Evolutionary conservation across 2,888 invertebrate species (phyloP), one percentile per base, ranked within the genome.

Genomic region (Apodemia mormo): DNA sequence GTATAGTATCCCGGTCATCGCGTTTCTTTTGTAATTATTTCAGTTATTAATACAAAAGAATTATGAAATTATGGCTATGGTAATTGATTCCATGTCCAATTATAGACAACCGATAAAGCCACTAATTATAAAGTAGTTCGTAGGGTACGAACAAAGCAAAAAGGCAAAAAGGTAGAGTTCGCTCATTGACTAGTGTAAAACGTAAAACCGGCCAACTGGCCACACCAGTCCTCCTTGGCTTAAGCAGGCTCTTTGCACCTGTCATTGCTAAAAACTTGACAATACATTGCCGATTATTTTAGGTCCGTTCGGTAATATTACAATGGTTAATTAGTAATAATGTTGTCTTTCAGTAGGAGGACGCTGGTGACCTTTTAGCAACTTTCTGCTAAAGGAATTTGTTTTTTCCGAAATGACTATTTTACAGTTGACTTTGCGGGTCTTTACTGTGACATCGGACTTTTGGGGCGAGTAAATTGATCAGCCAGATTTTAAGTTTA

Each of bases 221-320:
- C n/a, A 54, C 76, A 87, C 81, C 87, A 82, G 90, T 87, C 89
- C 89, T 90, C 91, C 92, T 92, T 92, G 91, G 85, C 77, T 78
- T 78, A 79, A 78, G 76, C 86, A 81, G 83, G 79, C 82, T 81
- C 77, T 71, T 69, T 78, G 82, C 92, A 92, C 92, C 90, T 91
- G 90, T 87, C 89, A 85, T 85, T 85, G 85, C 87, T 85, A 83
- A 87, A 88, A 89, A 86, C 86, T 85, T 82, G 79, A 86, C 86
- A 87, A 90, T 87, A 89, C 86, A 86, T 88, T 85, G 86, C 84
- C 86, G 2, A 49, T 49, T 49, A 49, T 49, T 49, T 9, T 49
- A 45, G 1, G 45, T 49, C 2, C 49, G 14, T 14, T 12, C 14
- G 5, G 14, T 49, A 14, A 49, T 49, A 14, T 3, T 14, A 14